A percentile compares a stretch with the other conserved stretches of the same genome.
Evolutionary conservation across 1,140 invertebrate genomes (phyloP).

Genomic region (Steinernema feltiae): DNA sequence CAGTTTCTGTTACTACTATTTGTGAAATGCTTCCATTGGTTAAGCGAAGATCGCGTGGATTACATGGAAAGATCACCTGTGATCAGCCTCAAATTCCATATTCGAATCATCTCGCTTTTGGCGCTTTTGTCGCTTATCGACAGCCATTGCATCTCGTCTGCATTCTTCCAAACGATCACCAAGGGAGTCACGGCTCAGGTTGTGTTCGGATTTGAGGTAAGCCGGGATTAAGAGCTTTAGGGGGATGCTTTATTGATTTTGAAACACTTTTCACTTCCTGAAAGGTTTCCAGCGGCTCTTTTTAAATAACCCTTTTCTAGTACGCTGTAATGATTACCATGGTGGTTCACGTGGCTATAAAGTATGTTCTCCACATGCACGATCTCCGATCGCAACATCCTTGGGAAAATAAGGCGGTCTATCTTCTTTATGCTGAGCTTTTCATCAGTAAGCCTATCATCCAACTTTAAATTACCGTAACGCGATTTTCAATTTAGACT

Average conservation of each 20-base stretch:
- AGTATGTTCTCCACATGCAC: constrained; percentile 78
- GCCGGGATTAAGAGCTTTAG: constrained; percentile 11
- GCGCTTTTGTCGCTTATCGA: constrained; percentile 70
- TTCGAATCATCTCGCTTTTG: constrained; percentile 69
- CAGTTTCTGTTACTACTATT: constrained; percentile 92
- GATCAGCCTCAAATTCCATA: constrained; percentile 88
- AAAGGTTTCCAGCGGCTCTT: not conserved
- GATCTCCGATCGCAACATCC: constrained; percentile 77
- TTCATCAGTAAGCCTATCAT: constrained; percentile 73
- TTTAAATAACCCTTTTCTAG: constrained; percentile 56
- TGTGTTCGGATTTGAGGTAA: constrained; percentile 92
- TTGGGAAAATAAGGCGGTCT: constrained; percentile 99
- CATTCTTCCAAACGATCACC: constrained; percentile 84
- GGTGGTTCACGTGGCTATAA: constrained; percentile 84
- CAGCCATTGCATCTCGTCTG: constrained; percentile 81
- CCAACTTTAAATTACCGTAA: not conserved
- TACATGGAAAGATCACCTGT: constrained; percentile 99
- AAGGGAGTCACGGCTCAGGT: constrained; percentile 94
- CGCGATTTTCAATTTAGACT: constrained; percentile 59
- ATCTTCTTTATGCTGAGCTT: constrained; percentile 89
- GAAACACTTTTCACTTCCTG: too few species aligned
- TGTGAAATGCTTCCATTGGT: constrained; percentile 98
- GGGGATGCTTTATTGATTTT: too few species aligned
- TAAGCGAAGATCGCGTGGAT: constrained; percentile 95
- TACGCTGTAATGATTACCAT: constrained; percentile 93